Conservation (phyloP, 2,113 vertebrate genomes). For the Engraulis encrasicolus region DNA sequence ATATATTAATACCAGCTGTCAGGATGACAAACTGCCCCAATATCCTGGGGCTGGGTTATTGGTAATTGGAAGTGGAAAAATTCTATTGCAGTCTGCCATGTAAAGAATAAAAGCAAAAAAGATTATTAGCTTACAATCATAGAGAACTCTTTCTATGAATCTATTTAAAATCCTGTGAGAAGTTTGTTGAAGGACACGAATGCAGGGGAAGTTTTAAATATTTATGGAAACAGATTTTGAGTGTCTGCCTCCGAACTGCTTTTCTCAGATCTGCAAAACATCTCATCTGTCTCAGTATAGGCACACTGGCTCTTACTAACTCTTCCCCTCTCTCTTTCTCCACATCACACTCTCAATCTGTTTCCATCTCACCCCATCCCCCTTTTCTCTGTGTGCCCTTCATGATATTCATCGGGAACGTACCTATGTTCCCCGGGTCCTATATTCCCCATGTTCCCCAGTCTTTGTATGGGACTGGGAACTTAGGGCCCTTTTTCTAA, state of each 20-base stretch:
- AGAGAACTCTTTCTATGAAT: not conserved
- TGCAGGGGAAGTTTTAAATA: not conserved
- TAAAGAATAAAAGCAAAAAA: not conserved
- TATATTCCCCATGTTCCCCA: too few relatives aligned
- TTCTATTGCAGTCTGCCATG: not conserved
- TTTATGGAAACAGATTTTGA: not conserved
- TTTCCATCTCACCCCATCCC: not conserved
- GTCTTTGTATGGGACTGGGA: too few relatives aligned
- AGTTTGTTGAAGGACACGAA: conserved; percentile 2
- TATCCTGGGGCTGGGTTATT: conserved; percentile 12
- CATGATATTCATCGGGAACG: too few relatives aligned
- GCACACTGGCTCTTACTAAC: too few relatives aligned
- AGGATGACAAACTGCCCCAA: conserved; percentile 10
- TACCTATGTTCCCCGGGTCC: too few relatives aligned
- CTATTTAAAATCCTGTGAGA: not conserved
- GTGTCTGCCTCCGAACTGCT: not conserved
- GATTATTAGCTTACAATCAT: not conserved
- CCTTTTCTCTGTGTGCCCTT: too few relatives aligned
- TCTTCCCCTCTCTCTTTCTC: too few relatives aligned
- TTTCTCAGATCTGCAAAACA: not conserved
- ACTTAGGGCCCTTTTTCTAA: too few relatives aligned
- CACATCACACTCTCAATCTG: too few relatives aligned
- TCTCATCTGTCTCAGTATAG: too few relatives aligned
- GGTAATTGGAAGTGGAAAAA: conserved; percentile 3
- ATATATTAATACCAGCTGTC: conserved; percentile 7